Percentiles rank a stretch among this genome's conserved stretches.
phyloP scores from a whole-genome alignment of 2,797 vertebrate genomes.

The Melanotaenia boesemani region DNA sequence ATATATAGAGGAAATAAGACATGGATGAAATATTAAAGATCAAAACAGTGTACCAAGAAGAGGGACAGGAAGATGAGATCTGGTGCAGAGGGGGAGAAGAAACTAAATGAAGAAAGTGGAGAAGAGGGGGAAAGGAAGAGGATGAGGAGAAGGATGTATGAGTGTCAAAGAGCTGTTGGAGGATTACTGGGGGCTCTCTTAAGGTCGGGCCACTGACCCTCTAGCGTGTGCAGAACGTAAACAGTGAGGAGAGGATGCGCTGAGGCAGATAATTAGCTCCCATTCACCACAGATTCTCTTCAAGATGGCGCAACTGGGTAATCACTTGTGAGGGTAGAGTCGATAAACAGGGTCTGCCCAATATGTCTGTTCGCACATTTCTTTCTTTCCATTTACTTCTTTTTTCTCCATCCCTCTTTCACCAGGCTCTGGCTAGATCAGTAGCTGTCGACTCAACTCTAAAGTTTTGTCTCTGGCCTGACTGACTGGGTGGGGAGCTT shows the following conservation, averaged over 20 bases:
- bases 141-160: conserved; percentile 83
- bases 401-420: neutral
- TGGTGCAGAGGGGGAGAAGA: conserved; percentile 60
- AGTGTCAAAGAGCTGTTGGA: conserved; percentile 80
- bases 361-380: conserved; percentile 67
- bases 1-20: too few species aligned
- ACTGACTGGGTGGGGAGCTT: conserved; percentile 62
- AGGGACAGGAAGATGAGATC: conserved; percentile 42
- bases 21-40: conserved; percentile 27
- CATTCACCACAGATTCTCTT: conserved; percentile 82
- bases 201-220: conserved; percentile 89
- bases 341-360: conserved; percentile 62
- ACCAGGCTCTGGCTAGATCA: conserved; percentile 54
- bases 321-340: conserved; percentile 76
- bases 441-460: conserved; percentile 65
- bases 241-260: conserved; percentile 83
- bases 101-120: conserved; percentile 62
- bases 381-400: conserved; percentile 21
- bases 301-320: conserved; percentile 83
- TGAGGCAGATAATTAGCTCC: conserved; percentile 89
- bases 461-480: conserved; percentile 59
- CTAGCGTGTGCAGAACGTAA: conserved; percentile 91
- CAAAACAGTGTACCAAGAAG: conserved; percentile 29
- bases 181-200: conserved; percentile 80
- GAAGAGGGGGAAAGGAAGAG: conserved; percentile 72